phyloP scores from a whole-genome alignment of 1,140 invertebrate genomes.

The Diprion similis region DNA sequence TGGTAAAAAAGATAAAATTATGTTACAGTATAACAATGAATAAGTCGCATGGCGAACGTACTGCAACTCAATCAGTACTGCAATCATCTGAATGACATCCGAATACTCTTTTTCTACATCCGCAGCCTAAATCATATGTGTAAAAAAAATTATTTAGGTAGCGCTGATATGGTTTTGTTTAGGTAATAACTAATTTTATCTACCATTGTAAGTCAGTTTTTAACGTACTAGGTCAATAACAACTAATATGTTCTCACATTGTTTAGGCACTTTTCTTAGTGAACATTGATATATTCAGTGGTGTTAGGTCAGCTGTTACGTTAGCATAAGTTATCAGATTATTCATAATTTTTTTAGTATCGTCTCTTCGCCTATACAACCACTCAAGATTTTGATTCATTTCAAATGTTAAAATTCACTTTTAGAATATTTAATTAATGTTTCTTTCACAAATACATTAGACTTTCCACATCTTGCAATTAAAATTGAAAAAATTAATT shows the following conservation, averaged over 20 bases:
- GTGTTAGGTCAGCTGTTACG: not conserved
- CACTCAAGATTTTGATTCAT: not conserved
- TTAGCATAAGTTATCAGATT: not conserved
- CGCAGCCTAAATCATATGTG: not conserved
- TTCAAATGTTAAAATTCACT: too few species aligned
- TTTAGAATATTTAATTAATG: not conserved
- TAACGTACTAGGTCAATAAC: conserved; percentile 1
- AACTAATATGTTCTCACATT: conserved; percentile 1
- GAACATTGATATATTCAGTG: conserved; percentile 3
- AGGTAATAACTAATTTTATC: conserved; percentile 3
- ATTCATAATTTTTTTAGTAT: not conserved
- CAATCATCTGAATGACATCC: not conserved
- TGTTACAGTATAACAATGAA: not conserved
- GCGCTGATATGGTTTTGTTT: not conserved
- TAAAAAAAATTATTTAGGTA: not conserved
- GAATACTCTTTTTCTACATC: not conserved
- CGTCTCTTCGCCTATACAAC: not conserved
- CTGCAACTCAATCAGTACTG: not conserved
- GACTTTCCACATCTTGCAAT: too few species aligned
- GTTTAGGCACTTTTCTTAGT: conserved; percentile 7
- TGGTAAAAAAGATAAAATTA: not conserved
- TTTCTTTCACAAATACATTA: too few species aligned
- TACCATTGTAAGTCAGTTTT: not conserved
- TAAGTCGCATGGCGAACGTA: not conserved
- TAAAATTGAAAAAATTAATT: too few species aligned